Evolutionary conservation across 1,140 invertebrate species (phyloP).

Genomic region (Eueides isabella): DNA sequence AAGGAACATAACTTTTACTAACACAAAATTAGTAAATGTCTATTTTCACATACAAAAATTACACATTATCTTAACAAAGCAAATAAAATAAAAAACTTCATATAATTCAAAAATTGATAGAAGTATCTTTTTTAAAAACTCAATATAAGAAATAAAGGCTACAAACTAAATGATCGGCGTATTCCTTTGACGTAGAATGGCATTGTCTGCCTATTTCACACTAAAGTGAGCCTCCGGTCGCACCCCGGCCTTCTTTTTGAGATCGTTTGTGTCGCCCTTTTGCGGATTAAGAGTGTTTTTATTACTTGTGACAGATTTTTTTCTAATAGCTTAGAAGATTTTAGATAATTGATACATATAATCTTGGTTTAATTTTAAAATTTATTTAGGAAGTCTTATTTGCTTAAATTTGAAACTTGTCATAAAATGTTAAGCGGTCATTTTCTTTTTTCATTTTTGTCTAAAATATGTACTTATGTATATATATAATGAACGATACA

Average conservation of each 20-base stretch:
- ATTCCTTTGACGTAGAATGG: conserved; percentile 31
- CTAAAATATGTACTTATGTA: too few species aligned
- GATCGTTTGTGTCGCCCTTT: conserved; percentile 34
- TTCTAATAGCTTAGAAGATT: neutral
- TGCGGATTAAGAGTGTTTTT: conserved; percentile 34
- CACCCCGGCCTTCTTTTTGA: conserved; percentile 35
- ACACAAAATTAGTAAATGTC: neutral
- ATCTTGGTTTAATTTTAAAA: neutral
- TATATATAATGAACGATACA: too few species aligned
- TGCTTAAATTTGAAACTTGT: neutral
- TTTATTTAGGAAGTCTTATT: neutral
- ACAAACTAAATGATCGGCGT: conserved; percentile 13
- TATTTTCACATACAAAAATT: neutral
- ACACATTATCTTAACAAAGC: neutral
- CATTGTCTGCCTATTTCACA: conserved; percentile 38
- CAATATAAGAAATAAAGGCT: neutral
- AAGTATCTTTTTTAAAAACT: neutral
- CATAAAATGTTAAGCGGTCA: neutral
- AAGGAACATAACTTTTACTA: too few species aligned
- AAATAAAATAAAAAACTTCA: neutral
- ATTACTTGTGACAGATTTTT: conserved; percentile 29
- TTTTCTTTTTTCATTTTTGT: too few species aligned
- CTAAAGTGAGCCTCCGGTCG: conserved; percentile 30
- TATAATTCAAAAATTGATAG: neutral
- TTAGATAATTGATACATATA: neutral